Percentiles rank a stretch among this genome's conserved stretches.
Conservation (phyloP, 2,888 invertebrate species). For the Dynastes grantii region DNA sequence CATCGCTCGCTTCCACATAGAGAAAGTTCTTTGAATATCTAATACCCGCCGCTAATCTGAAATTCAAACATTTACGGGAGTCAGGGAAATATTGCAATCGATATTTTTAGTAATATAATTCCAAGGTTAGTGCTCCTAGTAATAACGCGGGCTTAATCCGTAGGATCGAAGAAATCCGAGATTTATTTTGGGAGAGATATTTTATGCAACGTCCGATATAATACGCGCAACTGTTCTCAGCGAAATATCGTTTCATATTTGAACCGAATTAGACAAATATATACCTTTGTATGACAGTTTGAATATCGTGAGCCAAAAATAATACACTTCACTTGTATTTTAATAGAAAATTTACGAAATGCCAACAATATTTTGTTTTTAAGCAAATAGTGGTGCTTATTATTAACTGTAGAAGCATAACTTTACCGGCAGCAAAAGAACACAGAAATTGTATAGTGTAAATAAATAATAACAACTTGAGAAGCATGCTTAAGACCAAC, state of each 20-base stretch:
- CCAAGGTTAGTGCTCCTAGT: constrained; percentile 13
- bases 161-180: neutral
- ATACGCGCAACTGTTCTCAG: neutral
- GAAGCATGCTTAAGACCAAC: too few relatives aligned
- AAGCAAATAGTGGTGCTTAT: too few relatives aligned
- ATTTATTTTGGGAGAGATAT: neutral
- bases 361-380: too few relatives aligned
- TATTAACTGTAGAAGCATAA: too few relatives aligned
- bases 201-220: neutral
- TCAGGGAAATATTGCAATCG: constrained; percentile 25
- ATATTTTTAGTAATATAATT: constrained; percentile 21
- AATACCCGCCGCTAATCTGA: constrained; percentile 1
- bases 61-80: constrained; percentile 19
- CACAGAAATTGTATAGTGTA: too few relatives aligned
- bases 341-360: too few relatives aligned
- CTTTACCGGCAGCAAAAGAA: too few relatives aligned
- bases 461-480: too few relatives aligned
- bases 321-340: too few relatives aligned
- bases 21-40: constrained; percentile 3
- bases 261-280: neutral
- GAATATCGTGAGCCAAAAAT: too few relatives aligned
- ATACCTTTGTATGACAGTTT: too few relatives aligned
- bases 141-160: constrained; percentile 4
- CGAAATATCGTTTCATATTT: neutral
- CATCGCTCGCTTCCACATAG: neutral